Percentiles rank a stretch among this genome's conserved stretches.
Conservation (phyloP, 1,140 invertebrate species). For the Eueides isabella region DNA sequence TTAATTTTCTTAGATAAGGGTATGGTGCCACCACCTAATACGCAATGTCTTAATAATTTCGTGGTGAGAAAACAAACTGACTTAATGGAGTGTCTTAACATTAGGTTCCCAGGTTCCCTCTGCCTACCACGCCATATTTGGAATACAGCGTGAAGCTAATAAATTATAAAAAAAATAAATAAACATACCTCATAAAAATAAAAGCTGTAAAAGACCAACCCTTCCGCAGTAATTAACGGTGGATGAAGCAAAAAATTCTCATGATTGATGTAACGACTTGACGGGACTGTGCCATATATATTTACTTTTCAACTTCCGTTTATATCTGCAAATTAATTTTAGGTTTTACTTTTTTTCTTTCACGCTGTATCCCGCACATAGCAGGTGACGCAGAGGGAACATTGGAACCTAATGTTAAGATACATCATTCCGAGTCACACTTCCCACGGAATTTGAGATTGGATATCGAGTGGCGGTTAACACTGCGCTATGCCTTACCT, state of each 20-base stretch:
- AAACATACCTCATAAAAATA: neutral
- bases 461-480: no score
- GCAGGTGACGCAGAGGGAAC: no score
- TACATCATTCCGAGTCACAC: no score
- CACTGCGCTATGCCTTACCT: no score
- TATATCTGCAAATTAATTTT: neutral
- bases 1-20: no score
- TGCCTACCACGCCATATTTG: neutral
- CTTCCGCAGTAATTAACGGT: constrained; percentile 1
- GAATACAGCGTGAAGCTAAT: neutral
- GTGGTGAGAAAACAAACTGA: no score
- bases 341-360: no score
- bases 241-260: neutral
- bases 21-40: no score
- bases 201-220: neutral
- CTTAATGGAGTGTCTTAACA: neutral
- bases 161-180: neutral
- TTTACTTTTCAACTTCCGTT: neutral
- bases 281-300: neutral
- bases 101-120: neutral
- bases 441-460: no score
- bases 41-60: no score
- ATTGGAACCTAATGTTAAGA: no score
- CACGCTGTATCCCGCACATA: no score
- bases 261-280: constrained; percentile 11